Percentiles rank a stretch among this genome's conserved stretches.
These are phyloP conservation scores for Rhagoletis pomonella DNA, from an alignment of 1,140 invertebrate species.

Conservation along the genomic window DNA sequence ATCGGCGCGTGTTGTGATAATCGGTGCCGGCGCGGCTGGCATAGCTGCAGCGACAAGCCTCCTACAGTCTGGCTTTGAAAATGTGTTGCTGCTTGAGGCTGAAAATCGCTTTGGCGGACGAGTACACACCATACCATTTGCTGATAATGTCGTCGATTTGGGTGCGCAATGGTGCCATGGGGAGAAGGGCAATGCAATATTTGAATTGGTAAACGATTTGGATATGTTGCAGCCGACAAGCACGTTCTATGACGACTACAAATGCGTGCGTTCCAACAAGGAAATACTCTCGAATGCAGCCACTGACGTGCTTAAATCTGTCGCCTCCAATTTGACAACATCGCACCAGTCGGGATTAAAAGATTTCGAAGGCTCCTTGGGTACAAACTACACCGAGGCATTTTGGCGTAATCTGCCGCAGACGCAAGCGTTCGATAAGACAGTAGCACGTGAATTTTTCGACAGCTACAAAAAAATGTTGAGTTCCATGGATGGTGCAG, in stretches of 20 bases:
- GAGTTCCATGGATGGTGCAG: conserved; percentile 76
- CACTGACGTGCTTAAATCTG: not conserved
- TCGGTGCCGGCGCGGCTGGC: conserved; percentile 77
- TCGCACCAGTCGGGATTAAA: conserved; percentile 57
- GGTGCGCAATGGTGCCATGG: conserved; percentile 77
- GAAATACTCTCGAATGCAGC: conserved; percentile 60
- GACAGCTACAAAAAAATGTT: conserved; percentile 76
- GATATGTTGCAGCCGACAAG: conserved; percentile 69
- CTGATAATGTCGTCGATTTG: conserved; percentile 80
- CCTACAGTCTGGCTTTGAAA: conserved; percentile 68
- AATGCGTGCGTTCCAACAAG: conserved; percentile 66
- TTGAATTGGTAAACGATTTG: conserved; percentile 75
- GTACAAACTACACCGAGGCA: conserved; percentile 64
- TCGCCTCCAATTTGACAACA: conserved; percentile 11
- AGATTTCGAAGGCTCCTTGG: conserved; percentile 65
- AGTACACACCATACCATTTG: conserved; percentile 77
- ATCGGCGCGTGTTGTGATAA: conserved; percentile 73
- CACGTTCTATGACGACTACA: conserved; percentile 55
- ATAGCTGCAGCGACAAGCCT: conserved; percentile 76
- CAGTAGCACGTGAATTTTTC: conserved; percentile 71
- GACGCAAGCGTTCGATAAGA: conserved; percentile 44
- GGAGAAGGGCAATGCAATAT: conserved; percentile 80
- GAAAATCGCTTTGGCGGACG: conserved; percentile 81
- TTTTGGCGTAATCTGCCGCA: conserved; percentile 52
- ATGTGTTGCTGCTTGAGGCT: conserved; percentile 79